Evolutionary conservation across 2,888 invertebrate species (phyloP), one percentile per base, ranked within the genome.

Genomic region (Megalurothrips usitatus): DNA sequence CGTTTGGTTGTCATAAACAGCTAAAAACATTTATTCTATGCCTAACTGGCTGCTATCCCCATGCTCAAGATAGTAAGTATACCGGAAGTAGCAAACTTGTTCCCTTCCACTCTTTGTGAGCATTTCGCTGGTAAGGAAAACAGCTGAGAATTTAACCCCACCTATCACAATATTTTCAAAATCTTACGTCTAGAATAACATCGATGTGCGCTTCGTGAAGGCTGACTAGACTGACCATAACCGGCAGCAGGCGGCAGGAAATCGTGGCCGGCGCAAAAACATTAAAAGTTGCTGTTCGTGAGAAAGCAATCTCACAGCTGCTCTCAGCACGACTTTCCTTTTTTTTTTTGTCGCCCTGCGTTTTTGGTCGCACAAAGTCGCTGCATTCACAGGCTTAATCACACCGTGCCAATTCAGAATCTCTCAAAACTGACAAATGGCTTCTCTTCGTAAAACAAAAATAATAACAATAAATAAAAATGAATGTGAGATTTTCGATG

Each of bases 131-230:
- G 14, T 58, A n/a, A 19, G 58, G 68, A 26, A 75, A 26, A 75
- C 68, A 75, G 68, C 68, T 75, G 68, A 75, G 68, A 75, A 75
- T 75, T 75, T 26, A 23, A 75, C 68, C 68, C 68, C 68, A 26
- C 26, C 68, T 75, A 75, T 75, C 68, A 75, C 68, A 75, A 75
- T 75, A 23, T 12, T 23, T 75, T 23, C 23, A 26, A 75, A 75
- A 23, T 75, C 68, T 75, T 75, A 75, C 68, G 23, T 26, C 26
- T 75, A 75, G 10, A 43, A 23, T 26, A 75, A 26, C 26, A 75
- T 75, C 12, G 26, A n/a, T 12, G 68, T 1, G 26, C 58, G n/a
- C n/a, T 58, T 58, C n/a, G n/a, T 19, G 19, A n/a, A n/a, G 58
- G 58, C 58, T n/a, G 58, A 19, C 17, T 12, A 58, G n/a, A 8